These are phyloP conservation scores for Nannobrachium achirus DNA, from an alignment of 2,113 vertebrate species.

Conservation along the genomic window DNA sequence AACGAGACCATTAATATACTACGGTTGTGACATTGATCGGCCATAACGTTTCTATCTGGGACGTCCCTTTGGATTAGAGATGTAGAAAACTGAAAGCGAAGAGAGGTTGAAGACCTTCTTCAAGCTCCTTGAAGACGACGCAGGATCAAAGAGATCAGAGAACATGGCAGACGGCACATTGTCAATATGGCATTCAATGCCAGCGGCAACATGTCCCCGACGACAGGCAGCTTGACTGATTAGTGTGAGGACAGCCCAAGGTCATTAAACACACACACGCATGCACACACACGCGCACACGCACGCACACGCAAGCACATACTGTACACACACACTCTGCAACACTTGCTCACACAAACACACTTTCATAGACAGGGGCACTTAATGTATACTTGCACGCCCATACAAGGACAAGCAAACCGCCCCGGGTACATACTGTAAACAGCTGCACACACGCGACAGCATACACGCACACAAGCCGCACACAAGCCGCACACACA, in stretches of 20 bases:
- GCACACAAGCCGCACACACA: not conserved
- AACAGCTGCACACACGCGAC: not conserved
- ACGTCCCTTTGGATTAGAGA: slow-evolving; percentile 31
- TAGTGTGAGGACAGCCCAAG: slow-evolving; percentile 12
- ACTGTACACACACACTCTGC: not conserved
- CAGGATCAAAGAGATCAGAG: slow-evolving; percentile 17
- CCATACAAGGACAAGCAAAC: not conserved
- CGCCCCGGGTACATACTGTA: too few relatives aligned
- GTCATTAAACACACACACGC: slow-evolving; percentile 18
- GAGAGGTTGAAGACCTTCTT: not conserved
- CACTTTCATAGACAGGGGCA: not conserved
- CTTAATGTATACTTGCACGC: not conserved
- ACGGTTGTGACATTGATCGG: slow-evolving; percentile 29
- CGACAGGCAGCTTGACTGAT: not conserved
- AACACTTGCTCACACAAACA: not conserved
- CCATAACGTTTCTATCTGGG: not conserved
- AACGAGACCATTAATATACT: slow-evolving; percentile 10
- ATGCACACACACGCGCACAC: not conserved
- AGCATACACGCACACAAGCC: not conserved
- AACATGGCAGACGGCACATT: slow-evolving; percentile 18
- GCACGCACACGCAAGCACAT: not conserved
- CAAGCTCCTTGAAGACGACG: slow-evolving; percentile 6
- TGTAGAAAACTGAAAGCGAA: not conserved
- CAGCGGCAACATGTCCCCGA: not conserved
- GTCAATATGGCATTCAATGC: slow-evolving; percentile 23